Conservation (phyloP, 2,888 invertebrate species). For the Cheilosia pagana region DNA sequence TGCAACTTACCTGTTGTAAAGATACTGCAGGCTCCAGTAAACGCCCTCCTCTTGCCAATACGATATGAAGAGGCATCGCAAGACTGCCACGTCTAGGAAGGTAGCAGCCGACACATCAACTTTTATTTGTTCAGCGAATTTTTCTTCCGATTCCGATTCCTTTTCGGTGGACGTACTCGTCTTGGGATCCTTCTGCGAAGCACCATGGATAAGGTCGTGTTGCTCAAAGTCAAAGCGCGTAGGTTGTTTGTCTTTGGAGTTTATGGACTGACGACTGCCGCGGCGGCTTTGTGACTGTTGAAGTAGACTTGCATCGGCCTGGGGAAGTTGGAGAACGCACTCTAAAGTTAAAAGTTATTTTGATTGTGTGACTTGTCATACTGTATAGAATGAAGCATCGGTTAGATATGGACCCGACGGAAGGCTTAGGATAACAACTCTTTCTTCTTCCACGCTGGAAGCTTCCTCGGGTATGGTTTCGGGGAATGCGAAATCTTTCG, state of each 20-base stretch:
- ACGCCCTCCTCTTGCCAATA: conserved; percentile 99
- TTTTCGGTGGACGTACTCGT: conserved; percentile 89
- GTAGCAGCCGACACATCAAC: conserved; percentile 92
- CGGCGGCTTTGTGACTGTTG: conserved; percentile 84
- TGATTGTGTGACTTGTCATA: conserved; percentile 79
- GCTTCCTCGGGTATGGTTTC: conserved; percentile 97
- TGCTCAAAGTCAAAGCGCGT: conserved; percentile 83
- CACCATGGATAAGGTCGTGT: conserved; percentile 81
- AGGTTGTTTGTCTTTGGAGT: conserved; percentile 81
- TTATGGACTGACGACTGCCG: conserved; percentile 82
- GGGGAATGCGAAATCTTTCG: conserved; percentile 94
- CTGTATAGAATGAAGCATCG: conserved; percentile 92
- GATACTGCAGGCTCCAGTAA: conserved; percentile 97
- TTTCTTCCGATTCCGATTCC: conserved; percentile 89
- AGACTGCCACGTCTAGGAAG: conserved; percentile 97
- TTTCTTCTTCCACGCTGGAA: conserved; percentile 95
- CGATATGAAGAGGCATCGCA: conserved; percentile 96
- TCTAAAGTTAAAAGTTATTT: background rate
- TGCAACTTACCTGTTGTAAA: conserved; percentile 90
- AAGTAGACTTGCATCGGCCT: conserved; percentile 92
- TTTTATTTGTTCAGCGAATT: conserved; percentile 80
- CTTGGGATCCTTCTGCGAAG: conserved; percentile 81
- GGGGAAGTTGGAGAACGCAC: conserved; percentile 37
- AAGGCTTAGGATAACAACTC: conserved; percentile 94
- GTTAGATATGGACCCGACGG: conserved; percentile 90